Base-by-base conservation (phyloP, 2,113 vertebrate species). In the Coptodon bakossiorum region DNA sequence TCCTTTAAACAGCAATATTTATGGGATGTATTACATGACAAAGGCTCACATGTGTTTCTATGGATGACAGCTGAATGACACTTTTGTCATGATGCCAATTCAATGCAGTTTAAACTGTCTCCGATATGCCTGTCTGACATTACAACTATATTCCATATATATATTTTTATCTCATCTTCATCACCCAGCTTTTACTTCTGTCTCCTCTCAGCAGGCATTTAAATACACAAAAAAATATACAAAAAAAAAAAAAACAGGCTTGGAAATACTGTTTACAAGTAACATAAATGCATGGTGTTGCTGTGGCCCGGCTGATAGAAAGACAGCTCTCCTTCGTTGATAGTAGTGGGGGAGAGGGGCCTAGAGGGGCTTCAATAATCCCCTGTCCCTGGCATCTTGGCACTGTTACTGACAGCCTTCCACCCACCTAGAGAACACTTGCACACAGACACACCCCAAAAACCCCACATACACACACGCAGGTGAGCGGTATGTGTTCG, bases 341-440 rank as follows among this genome's bases (percentile, higher is more conserved):
- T 94, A 94, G 94, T 86, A 91, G 93, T 90, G 85, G 83, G 87
- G 83, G 86, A 93, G 85, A 82, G 71, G 43, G 71, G 83, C 68
- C 57, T 80, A 40, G 79, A 86, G 90, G 89, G 85, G 91, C 88
- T 94, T 92, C 91, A 94, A 95, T 93, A 93, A 95, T 92, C 93
- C 87, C 94, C 90, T 92, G 90, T 90, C 90, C 86, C 91, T 91
- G 90, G 90, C 93, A 93, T 94, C 88, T 90, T 92, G 88, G 93
- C 93, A 93, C 93, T 90, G 92, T 93, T 91, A 90, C 94, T 93
- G 95, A 96, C 95, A 96, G 91, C 90, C 92, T 89, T 94, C 92
- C 93, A 90, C 90, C 91, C 93, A 93, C 93, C 86, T 13, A 29
- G 11, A 84, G 89, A 48, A 5, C 31, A 48, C 78, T 22, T 68